Base-by-base conservation (phyloP, 2,888 invertebrate genomes). In the Plutella xylostella region DNA sequence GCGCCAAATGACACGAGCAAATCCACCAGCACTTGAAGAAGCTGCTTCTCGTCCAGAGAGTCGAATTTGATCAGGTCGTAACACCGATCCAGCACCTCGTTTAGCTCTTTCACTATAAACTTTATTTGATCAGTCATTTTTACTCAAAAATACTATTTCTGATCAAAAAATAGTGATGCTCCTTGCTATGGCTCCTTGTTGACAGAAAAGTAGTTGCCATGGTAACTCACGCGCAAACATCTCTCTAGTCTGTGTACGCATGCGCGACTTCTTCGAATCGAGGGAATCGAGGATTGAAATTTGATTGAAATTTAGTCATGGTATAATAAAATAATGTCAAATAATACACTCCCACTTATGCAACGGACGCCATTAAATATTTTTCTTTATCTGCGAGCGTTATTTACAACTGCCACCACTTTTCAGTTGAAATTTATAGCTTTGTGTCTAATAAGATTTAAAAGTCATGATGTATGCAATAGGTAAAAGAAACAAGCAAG, bases 1-100 rank as follows among this genome's bases (percentile, higher is more conserved):
- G 89, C 87, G 62, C 91, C 90, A 56, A 92, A 87, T 57, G 86
- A 83, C n/a, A 87, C 86, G 37, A 94, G 78, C n/a, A 93, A 86
- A 79, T 94, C 92, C 54, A 89, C 89, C 18, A 94, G 74, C 50
- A 93, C 82, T 80, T 93, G 94, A 17, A 96, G 70, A 47, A 95
- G 77, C 60, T 92, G 90, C 50, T 91, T 89, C 38, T 90, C 87
- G 49, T 88, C 88, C 48, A 95, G 73, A 4, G 92, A 88, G 76
- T 95, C 95, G 70, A 96, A 94, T 54, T 92, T 92, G 59, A 96
- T 92, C 49, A 95, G 74, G 62, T 93, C 94, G 60, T 90, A 92
- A 60, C 88, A 90, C 57, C 89, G 89, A 43, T 87, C 88, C 55
- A 94, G 88, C 39, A 87, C 80, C 55, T 88, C 86, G 65, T 93